Conservation (phyloP, 2,797 vertebrate genomes). For the Rousettus madagascariensis region DNA sequence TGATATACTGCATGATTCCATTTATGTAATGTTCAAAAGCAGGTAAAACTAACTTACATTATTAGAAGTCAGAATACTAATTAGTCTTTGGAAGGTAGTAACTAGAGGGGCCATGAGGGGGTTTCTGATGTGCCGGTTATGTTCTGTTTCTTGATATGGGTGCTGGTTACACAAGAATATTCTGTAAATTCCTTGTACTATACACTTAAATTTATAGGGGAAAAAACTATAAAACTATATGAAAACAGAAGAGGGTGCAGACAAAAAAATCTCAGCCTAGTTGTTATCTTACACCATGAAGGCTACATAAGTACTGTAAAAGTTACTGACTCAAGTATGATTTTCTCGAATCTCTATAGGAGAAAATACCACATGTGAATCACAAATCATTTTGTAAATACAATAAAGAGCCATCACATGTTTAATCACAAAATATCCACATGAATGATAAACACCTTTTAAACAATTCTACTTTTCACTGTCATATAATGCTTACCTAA, state of each 20-base stretch:
- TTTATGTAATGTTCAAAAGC: slow-evolving; percentile 42
- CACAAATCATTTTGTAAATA: slow-evolving; percentile 47
- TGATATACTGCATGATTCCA: not conserved
- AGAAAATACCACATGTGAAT: slow-evolving; percentile 49
- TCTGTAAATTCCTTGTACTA: slow-evolving; percentile 32
- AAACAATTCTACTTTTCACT: not conserved
- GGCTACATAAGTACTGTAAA: slow-evolving; percentile 50
- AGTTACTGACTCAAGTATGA: slow-evolving; percentile 57
- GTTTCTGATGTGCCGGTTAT: not conserved
- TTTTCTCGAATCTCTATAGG: slow-evolving; percentile 47
- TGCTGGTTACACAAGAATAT: not conserved
- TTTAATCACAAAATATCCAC: slow-evolving; percentile 43
- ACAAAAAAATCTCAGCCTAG: slow-evolving; percentile 54
- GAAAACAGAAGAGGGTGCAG: slow-evolving; percentile 35
- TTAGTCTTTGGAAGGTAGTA: not conserved
- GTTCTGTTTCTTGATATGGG: slow-evolving; percentile 7
- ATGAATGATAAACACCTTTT: slow-evolving; percentile 39
- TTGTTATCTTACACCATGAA: slow-evolving; percentile 56
- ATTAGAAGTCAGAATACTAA: slow-evolving; percentile 24
- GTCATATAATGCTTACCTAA: slow-evolving; percentile 17
- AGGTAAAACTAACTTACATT: slow-evolving; percentile 17
- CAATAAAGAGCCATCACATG: slow-evolving; percentile 27
- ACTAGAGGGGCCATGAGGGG: not conserved
- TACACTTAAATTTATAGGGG: not conserved
- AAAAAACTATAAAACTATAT: not conserved